Base-by-base conservation (phyloP, 1,140 invertebrate genomes). In the Trichonephila inaurata region DNA sequence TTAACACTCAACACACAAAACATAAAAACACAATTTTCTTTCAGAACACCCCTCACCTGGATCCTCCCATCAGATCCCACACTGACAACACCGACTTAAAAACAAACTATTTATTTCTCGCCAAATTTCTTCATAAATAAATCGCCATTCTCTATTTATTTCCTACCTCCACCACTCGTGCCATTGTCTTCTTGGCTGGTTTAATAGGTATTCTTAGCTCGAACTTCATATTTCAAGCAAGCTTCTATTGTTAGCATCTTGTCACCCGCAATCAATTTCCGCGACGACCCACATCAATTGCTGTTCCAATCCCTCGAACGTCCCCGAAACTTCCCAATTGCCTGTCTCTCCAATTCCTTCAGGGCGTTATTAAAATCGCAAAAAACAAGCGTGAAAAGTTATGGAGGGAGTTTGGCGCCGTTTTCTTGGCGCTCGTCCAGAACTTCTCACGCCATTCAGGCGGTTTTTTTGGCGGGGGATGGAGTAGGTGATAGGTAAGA, bases 211-310 rank as follows among this genome's bases (percentile, higher is more conserved):
- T 85, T 85, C 82, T 85, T 85, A 60, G 82, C 51, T 10, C 44
- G 33, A 85, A 77, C 72, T 85, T 85, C 82, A 51, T 58, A 51
- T 60, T 85, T 60, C 82, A 19, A 24, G 58, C 82, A 14, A 33
- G 58, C 7, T 51, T 60, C 82, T 85, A 85, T 85, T 85, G 82
- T 85, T 85, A 85, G 82, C 82, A 58, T 21, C 21, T 14, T 19
- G 82, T 85, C 82, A 58, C 24, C 33, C 44, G 44, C 44, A 85
- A 85, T 85, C 82, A 51, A 85, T 85, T 85, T 60, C 44, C 40
- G 10, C 72, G 72, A 77, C 72, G 72, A 18, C 72, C 28, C 66
- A 69, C 66, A 69, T 85, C 24, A 58, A 58, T 85, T 85, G n/a
- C n/a, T 24, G 4, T 82, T 82, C 33, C 77, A 14, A 16, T 18